Conservation (phyloP, 2,888 invertebrate species). For the Octonoba sinensis region DNA sequence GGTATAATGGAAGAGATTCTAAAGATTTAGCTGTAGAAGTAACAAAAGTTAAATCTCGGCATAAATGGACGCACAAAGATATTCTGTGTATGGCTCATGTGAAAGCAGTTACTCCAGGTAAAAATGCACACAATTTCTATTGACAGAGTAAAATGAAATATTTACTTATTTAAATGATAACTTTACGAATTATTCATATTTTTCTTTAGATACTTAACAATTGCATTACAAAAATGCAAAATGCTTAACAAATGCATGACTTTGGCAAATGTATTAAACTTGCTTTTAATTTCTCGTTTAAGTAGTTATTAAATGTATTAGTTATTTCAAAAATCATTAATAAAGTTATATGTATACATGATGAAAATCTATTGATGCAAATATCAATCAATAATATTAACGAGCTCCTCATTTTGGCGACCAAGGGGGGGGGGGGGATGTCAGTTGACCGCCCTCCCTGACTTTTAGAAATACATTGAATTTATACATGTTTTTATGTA, state of each 20-base stretch:
- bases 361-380: too few species aligned
- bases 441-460: too few species aligned
- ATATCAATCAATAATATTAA: too few species aligned
- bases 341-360: too few species aligned
- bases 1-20: constrained; percentile 78
- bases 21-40: constrained; percentile 78
- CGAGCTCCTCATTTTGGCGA: too few species aligned
- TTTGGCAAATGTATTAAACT: too few species aligned
- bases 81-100: constrained; percentile 74
- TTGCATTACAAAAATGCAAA: not conserved
- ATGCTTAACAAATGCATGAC: not conserved
- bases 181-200: not conserved
- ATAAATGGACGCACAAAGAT: constrained; percentile 82
- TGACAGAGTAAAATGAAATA: not conserved
- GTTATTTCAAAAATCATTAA: too few species aligned
- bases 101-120: constrained; percentile 68
- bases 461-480: too few species aligned
- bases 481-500: too few species aligned
- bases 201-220: not conserved
- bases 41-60: constrained; percentile 77
- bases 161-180: not conserved
- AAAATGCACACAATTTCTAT: constrained; percentile 24
- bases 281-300: too few species aligned
- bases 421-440: too few species aligned
- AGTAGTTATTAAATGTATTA: too few species aligned